Base-by-base conservation (phyloP, 2,113 vertebrate genomes). In the Nerophis ophidion region DNA sequence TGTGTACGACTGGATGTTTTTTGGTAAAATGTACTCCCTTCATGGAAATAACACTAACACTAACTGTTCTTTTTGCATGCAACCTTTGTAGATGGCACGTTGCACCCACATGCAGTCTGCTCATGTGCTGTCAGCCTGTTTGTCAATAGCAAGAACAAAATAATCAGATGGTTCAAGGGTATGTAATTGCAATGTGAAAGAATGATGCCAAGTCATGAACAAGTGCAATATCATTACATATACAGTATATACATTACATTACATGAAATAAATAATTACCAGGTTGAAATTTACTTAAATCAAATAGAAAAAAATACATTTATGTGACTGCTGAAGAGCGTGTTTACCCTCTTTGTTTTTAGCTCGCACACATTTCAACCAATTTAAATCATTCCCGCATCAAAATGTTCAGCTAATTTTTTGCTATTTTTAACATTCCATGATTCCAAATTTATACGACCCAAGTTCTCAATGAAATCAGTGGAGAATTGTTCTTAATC, bases 1-100 rank as follows among this genome's bases (percentile, higher is more conserved):
- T 45, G 11, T 45, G 63, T 17, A 19, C 59, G 54, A 55, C 44
- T 62, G 44, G 19, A 48, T 66, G 62, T 48, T 34, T 13, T 13
- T 17, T 38, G 33, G 44, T 1, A 57, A 61, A 7, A 49, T 46
- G 36, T 6, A 48, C 55, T 40, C 14, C 36, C 46, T 38, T 36
- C 3, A 38, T 60, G 38, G 44, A 42, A 60, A 56, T 26, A 8
- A 38, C 12, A n/a, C 7, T 8, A 19, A 33, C 16, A 7, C 40
- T 40, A 14, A 14, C 11, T 48, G 15, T 48, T 16, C 15, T 48
- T 15, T 14, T 48, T 15, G 16, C 36, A 6, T 6, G 26, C 4
- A 4, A 6, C 16, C 16, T 26, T 10, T 17, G 10, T 7, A 44
- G 9, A 17, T 10, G 5, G 48, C 16, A 11, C 10, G 5, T 49